Conservation (phyloP, 2,888 invertebrate species). For the Lithophane semibrunnea region DNA sequence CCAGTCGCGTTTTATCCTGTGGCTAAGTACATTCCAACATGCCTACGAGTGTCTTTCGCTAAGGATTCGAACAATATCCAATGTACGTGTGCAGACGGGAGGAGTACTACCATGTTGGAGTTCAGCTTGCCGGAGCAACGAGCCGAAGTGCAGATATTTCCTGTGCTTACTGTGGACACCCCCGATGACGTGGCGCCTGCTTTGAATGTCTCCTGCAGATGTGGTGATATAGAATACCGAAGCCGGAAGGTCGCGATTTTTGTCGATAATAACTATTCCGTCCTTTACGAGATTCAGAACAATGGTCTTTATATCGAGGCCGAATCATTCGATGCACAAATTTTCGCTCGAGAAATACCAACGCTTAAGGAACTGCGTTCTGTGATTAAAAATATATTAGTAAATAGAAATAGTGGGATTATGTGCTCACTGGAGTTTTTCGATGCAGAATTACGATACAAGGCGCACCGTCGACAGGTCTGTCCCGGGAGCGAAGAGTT, state of each 20-base stretch:
- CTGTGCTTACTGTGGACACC: constrained; percentile 7
- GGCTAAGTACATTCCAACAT: constrained; percentile 22
- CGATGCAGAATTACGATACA: constrained; percentile 31
- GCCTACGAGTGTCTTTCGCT: constrained; percentile 12
- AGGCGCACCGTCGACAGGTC: background rate
- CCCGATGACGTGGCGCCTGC: constrained; percentile 2
- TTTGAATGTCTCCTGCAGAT: constrained; percentile 34
- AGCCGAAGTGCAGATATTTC: constrained; percentile 1
- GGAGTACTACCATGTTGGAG: constrained; percentile 8
- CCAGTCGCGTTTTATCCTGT: constrained; percentile 46
- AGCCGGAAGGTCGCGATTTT: constrained; percentile 18
- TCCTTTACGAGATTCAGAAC: constrained; percentile 13
- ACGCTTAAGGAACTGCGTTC: constrained; percentile 7
- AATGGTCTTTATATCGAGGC: background rate
- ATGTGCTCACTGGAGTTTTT: constrained; percentile 35
- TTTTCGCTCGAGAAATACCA: constrained; percentile 30
- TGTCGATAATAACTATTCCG: constrained; percentile 19
- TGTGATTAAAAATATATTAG: constrained; percentile 13
- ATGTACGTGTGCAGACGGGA: constrained; percentile 26
- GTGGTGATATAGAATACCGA: constrained; percentile 19
- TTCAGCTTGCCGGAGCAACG: constrained; percentile 6
- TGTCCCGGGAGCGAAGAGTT: background rate
- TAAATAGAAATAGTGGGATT: constrained; percentile 1
- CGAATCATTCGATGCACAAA: background rate
- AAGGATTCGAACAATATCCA: constrained; percentile 13